phyloP scores from a whole-genome alignment of 2,797 vertebrate species.

The Ispidina lecontei region DNA sequence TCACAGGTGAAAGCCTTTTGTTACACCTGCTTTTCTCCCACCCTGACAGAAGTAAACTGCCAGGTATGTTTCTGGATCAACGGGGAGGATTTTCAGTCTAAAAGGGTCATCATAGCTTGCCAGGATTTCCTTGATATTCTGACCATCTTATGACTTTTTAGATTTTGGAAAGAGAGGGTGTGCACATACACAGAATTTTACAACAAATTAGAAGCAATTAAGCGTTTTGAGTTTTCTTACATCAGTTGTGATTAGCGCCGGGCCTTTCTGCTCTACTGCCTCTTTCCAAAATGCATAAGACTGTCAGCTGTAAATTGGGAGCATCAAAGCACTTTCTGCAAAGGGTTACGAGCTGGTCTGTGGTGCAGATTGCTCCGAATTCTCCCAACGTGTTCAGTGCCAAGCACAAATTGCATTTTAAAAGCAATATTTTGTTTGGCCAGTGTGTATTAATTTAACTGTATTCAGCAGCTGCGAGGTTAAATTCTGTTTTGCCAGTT shows the following conservation, averaged over 20 bases:
- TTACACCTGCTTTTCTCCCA: neutral
- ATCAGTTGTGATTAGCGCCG: slow-evolving; percentile 6
- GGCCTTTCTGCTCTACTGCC: neutral
- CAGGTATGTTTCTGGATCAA: neutral
- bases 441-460: neutral
- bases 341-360: slow-evolving; percentile 22
- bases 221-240: slow-evolving; percentile 38
- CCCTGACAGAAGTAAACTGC: neutral
- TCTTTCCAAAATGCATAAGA: slow-evolving; percentile 59
- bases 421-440: slow-evolving; percentile 68
- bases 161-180: neutral
- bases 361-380: slow-evolving; percentile 26
- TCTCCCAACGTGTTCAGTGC: neutral
- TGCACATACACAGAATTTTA: neutral
- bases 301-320: slow-evolving; percentile 54
- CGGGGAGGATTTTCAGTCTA: neutral
- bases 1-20: neutral
- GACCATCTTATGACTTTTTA: neutral
- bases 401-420: slow-evolving; percentile 70
- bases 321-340: slow-evolving; percentile 37
- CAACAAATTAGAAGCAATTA: slow-evolving; percentile 32
- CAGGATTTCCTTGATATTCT: neutral
- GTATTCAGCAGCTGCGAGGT: slow-evolving; percentile 61
- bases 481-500: slow-evolving; percentile 45
- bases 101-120: neutral